phyloP scores from a whole-genome alignment of 1,140 invertebrate genomes.

The Atta texana region DNA sequence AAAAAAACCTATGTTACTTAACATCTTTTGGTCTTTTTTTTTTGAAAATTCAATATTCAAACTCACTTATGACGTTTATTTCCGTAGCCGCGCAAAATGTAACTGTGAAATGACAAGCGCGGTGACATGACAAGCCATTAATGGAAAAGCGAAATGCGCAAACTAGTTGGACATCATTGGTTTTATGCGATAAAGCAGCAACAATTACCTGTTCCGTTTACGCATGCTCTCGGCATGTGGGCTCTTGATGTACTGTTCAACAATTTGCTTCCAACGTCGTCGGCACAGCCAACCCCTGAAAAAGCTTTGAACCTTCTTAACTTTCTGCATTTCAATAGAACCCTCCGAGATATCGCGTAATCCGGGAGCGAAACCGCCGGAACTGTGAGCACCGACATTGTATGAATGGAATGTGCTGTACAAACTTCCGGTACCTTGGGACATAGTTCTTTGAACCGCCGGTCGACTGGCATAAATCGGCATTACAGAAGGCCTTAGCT shows the following conservation, averaged over 20 bases:
- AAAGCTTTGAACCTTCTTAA: constrained; percentile 98
- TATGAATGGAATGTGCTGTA: constrained; percentile 32
- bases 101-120: background rate
- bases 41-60: background rate
- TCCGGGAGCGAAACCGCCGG: constrained; percentile 68
- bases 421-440: constrained; percentile 68
- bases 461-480: constrained; percentile 15
- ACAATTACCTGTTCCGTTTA: constrained; percentile 94
- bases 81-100: background rate
- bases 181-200: background rate
- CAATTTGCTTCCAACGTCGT: constrained; percentile 97
- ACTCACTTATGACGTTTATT: background rate
- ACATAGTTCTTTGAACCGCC: constrained; percentile 72
- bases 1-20: background rate
- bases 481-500: constrained; percentile 87
- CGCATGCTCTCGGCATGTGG: constrained; percentile 98
- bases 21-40: background rate
- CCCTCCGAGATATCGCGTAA: constrained; percentile 84
- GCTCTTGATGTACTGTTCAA: constrained; percentile 97
- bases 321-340: constrained; percentile 93
- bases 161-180: constrained; percentile 18
- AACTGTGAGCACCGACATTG: constrained; percentile 50
- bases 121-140: background rate
- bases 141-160: background rate
- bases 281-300: constrained; percentile 97